Evolutionary conservation across 1,140 invertebrate genomes (phyloP).

Genomic region (Drosophila sulfurigaster): DNA sequence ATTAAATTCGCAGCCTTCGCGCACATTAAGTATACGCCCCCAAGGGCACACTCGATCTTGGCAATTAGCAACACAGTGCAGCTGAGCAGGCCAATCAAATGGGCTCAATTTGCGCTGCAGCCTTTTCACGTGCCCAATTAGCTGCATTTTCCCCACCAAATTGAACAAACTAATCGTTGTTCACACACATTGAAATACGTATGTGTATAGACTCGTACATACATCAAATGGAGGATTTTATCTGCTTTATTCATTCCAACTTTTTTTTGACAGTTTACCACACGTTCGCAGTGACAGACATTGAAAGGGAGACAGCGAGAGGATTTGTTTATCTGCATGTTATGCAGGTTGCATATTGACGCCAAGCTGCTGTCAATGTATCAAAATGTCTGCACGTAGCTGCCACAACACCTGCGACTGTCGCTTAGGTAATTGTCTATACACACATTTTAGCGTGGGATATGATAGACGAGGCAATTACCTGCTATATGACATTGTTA

Average conservation of each 20-base stretch:
- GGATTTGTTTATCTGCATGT: constrained; percentile 20
- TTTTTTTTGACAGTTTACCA: not conserved
- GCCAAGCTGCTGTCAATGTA: constrained; percentile 14
- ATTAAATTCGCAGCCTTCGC: constrained; percentile 26
- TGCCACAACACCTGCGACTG: constrained; percentile 5
- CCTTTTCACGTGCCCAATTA: constrained; percentile 24
- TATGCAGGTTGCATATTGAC: constrained; percentile 16
- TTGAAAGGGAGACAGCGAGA: not conserved
- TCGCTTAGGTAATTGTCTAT: constrained; percentile 6
- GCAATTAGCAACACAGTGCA: constrained; percentile 17
- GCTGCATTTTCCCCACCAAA: constrained; percentile 11
- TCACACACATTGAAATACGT: not conserved
- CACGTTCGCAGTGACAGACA: not conserved
- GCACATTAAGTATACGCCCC: constrained; percentile 33
- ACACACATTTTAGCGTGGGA: not conserved
- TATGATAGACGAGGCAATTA: too few species aligned
- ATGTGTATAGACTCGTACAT: too few species aligned
- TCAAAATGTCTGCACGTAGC: constrained; percentile 20
- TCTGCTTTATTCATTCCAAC: constrained; percentile 3
- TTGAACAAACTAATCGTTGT: constrained; percentile 26
- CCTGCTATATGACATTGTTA: too few species aligned
- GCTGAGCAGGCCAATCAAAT: constrained; percentile 8
- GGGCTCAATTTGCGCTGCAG: constrained; percentile 5
- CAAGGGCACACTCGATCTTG: constrained; percentile 5
- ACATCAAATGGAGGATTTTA: not conserved